These are phyloP conservation scores for Ophonus ardosiacus DNA, from an alignment of 2,888 invertebrate species.

Conservation along the genomic window DNA sequence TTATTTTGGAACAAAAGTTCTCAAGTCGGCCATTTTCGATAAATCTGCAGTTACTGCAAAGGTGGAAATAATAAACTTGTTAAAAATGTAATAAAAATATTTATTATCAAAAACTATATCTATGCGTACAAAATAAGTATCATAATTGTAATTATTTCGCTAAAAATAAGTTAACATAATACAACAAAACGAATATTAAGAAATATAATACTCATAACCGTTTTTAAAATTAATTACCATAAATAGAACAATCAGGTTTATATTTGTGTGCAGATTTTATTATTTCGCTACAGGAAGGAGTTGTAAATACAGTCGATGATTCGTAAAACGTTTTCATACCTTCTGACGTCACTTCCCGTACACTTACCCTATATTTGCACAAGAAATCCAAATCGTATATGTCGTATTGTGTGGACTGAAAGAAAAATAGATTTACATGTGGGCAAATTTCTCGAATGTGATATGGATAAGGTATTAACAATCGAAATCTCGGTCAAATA, in stretches of 20 bases:
- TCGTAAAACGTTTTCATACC: conserved; percentile 72
- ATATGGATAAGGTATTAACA: too few species aligned
- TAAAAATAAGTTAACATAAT: conserved; percentile 62
- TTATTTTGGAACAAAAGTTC: too few species aligned
- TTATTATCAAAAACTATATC: conserved; percentile 42
- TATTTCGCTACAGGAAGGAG: conserved; percentile 76
- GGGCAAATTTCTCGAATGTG: too few species aligned
- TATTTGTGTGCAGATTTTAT: conserved; percentile 36
- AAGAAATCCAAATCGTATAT: conserved; percentile 79
- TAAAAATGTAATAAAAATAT: conserved; percentile 24
- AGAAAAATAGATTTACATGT: conserved; percentile 66
- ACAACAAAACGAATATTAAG: conserved; percentile 62
- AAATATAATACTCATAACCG: conserved; percentile 58
- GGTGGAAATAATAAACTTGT: neutral
- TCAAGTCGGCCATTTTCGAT: too few species aligned
- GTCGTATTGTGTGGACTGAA: conserved; percentile 78
- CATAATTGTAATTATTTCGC: conserved; percentile 25
- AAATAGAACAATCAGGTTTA: conserved; percentile 59
- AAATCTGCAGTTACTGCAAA: too few species aligned
- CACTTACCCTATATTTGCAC: conserved; percentile 79
- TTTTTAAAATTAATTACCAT: conserved; percentile 44
- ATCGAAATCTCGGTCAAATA: too few species aligned
- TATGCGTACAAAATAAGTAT: conserved; percentile 56
- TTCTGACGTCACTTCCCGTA: conserved; percentile 73
- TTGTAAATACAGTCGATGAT: conserved; percentile 77